phyloP scores from a whole-genome alignment of 2,888 invertebrate genomes.

The Ptilodon capucinus region DNA sequence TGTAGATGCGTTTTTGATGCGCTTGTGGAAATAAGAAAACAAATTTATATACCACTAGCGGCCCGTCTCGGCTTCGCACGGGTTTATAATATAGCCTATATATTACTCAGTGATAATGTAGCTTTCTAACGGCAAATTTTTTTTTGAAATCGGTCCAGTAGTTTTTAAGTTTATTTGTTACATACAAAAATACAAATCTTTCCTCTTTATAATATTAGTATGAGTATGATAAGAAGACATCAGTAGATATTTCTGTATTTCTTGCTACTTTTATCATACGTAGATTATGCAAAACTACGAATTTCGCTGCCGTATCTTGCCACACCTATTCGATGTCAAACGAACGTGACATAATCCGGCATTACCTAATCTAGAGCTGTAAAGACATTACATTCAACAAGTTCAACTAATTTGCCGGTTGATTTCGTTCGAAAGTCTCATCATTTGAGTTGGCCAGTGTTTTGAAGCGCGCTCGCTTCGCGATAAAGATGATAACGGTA shows the following conservation, averaged over 20 bases:
- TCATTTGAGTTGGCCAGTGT: constrained; percentile 28
- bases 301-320: neutral
- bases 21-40: too few species aligned
- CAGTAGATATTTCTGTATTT: neutral
- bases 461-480: constrained; percentile 10
- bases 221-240: too few species aligned
- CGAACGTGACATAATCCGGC: neutral
- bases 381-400: constrained; percentile 1
- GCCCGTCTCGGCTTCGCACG: too few species aligned
- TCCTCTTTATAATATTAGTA: too few species aligned
- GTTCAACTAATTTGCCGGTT: constrained; percentile 12
- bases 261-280: neutral
- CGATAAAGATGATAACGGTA: constrained; percentile 32
- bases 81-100: too few species aligned
- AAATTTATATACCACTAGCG: too few species aligned
- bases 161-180: too few species aligned
- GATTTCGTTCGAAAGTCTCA: constrained; percentile 13
- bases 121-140: too few species aligned
- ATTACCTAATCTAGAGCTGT: neutral
- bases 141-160: too few species aligned
- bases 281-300: neutral
- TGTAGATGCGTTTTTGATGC: too few species aligned
- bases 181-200: too few species aligned
- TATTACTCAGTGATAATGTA: too few species aligned
- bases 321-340: neutral